These are phyloP conservation scores for Synanthedon andrenaeformis DNA, from an alignment of 2,888 invertebrate genomes.

Conservation along the genomic window DNA sequence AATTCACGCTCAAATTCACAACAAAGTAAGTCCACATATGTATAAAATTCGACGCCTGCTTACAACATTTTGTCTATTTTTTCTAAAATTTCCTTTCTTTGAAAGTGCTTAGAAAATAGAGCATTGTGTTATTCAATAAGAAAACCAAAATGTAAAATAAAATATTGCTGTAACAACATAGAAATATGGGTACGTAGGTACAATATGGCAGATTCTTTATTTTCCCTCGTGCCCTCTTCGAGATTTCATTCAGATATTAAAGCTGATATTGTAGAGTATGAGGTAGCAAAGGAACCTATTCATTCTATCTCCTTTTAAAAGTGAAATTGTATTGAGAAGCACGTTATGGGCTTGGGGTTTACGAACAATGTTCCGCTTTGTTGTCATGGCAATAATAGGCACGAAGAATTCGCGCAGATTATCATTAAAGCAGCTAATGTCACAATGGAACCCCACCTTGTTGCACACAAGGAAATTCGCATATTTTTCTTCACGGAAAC, in stretches of 20 bases:
- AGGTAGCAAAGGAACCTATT: constrained; percentile 13
- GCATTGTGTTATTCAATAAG: too few relatives aligned
- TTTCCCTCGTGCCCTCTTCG: too few relatives aligned
- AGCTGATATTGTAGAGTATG: constrained; percentile 9
- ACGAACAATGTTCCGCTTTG: constrained; percentile 39
- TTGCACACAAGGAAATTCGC: constrained; percentile 18
- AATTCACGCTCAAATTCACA: too few relatives aligned
- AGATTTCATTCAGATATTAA: background rate
- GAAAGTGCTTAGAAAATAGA: too few relatives aligned
- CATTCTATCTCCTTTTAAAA: constrained; percentile 15
- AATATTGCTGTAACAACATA: too few relatives aligned
- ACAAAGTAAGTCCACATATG: too few relatives aligned
- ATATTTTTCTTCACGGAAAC: background rate
- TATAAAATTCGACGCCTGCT: too few relatives aligned
- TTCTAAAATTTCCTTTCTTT: too few relatives aligned
- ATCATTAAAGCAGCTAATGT: constrained; percentile 26
- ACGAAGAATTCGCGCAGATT: constrained; percentile 34
- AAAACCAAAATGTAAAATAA: too few relatives aligned
- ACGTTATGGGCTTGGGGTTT: constrained; percentile 18
- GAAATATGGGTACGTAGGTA: too few relatives aligned
- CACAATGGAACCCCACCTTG: constrained; percentile 32
- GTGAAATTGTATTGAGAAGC: constrained; percentile 31
- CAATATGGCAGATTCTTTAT: too few relatives aligned
- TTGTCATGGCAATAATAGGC: constrained; percentile 42
- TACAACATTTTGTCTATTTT: too few relatives aligned